These are phyloP conservation scores for Drosophila koepferae DNA, from an alignment of 2,888 invertebrate species.

Conservation along the genomic window DNA sequence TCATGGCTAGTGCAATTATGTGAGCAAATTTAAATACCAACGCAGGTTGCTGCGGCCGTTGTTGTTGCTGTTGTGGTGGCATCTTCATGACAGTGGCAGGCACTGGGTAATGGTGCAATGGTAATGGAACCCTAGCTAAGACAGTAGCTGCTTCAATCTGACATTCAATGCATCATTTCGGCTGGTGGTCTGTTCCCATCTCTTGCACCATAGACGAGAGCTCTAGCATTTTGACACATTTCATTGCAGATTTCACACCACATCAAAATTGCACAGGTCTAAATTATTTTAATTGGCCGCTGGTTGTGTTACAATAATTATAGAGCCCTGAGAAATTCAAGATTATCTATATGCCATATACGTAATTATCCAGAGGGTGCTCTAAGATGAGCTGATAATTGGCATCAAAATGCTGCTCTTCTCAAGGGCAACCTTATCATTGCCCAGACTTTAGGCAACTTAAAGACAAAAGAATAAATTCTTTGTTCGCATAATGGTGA, in stretches of 20 bases:
- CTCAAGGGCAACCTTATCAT: background rate
- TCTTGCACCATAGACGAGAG: constrained; percentile 11
- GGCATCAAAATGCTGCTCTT: constrained; percentile 24
- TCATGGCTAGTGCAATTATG: constrained; percentile 74
- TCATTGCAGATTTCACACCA: constrained; percentile 72
- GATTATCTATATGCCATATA: constrained; percentile 30
- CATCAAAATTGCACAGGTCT: constrained; percentile 55
- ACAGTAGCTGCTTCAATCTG: constrained; percentile 68
- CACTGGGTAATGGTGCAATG: constrained; percentile 22
- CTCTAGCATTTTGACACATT: constrained; percentile 72
- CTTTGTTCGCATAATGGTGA: background rate
- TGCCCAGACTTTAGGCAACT: background rate
- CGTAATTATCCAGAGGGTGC: constrained; percentile 19
- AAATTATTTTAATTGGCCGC: constrained; percentile 73
- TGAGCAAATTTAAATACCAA: constrained; percentile 82
- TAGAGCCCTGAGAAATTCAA: constrained; percentile 20
- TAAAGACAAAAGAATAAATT: background rate
- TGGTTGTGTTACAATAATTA: constrained; percentile 62
- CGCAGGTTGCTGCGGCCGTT: constrained; percentile 17
- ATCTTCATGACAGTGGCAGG: constrained; percentile 38
- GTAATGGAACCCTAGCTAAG: constrained; percentile 56
- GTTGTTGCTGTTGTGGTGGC: constrained; percentile 20
- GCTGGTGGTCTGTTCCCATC: constrained; percentile 64
- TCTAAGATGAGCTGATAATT: constrained; percentile 43
- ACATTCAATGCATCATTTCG: constrained; percentile 79